Evolutionary conservation across 53 echinoderm and acorn worm genomes (phyloP).

Genomic region (Hippasteria phrygiana): DNA sequence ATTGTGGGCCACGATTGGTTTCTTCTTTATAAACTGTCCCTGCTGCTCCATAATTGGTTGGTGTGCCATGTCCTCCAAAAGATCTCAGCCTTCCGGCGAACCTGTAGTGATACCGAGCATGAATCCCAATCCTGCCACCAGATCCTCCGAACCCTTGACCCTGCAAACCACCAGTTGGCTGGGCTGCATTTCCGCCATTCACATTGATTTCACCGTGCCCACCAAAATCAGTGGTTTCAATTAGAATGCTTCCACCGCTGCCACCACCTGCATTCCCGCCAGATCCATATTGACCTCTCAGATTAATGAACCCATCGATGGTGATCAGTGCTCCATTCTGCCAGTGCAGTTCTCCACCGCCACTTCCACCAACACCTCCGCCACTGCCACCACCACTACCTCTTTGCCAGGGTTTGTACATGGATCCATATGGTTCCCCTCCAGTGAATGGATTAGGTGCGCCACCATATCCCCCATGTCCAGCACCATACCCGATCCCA

Average conservation of each 20-base stretch:
- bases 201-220: constrained; percentile 92
- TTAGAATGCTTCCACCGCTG: constrained; percentile 88
- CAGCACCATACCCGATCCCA: constrained; percentile 82
- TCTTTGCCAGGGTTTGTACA: constrained; percentile 75
- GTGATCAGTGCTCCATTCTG: constrained; percentile 76
- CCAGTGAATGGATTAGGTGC: constrained; percentile 79
- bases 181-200: constrained; percentile 84
- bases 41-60: constrained; percentile 83
- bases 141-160: constrained; percentile 87
- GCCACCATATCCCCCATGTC: constrained; percentile 92
- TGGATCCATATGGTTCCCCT: constrained; percentile 82
- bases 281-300: constrained; percentile 73
- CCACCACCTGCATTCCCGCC: constrained; percentile 81
- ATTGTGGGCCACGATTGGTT: constrained; percentile 88
- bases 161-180: not conserved
- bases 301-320: constrained; percentile 79
- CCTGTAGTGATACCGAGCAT: constrained; percentile 76
- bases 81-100: constrained; percentile 80
- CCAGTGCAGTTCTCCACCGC: constrained; percentile 87
- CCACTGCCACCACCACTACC: constrained; percentile 95
- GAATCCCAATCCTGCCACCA: constrained; percentile 92
- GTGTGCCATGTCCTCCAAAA: constrained; percentile 75
- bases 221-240: constrained; percentile 85
- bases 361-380: constrained; percentile 81
- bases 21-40: constrained; percentile 91